Conservation (phyloP, 37 sponge, comb jelly and placozoan genomes). For the Beroe forskalii region DNA sequence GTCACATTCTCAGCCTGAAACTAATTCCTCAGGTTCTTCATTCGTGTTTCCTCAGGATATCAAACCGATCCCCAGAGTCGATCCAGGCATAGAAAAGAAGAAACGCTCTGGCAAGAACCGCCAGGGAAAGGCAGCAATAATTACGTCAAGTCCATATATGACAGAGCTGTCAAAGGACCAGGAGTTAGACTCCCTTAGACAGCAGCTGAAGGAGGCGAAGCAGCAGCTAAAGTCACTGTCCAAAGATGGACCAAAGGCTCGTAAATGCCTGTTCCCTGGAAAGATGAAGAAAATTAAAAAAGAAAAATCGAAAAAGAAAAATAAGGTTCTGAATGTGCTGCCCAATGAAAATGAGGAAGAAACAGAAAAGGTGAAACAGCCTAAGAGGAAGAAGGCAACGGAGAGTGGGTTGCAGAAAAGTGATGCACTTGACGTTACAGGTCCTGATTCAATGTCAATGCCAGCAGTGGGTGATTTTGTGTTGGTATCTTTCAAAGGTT, state of each 20-base stretch:
- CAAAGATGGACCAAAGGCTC: no score
- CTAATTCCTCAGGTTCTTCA: no score
- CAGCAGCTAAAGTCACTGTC: neutral
- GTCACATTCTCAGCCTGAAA: no score
- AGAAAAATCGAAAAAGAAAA: no score
- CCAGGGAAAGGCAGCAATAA: neutral
- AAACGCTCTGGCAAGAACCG: neutral
- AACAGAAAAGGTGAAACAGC: neutral
- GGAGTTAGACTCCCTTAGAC: neutral
- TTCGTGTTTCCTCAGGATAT: no score
- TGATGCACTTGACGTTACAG: no score
- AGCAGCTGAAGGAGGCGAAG: neutral
- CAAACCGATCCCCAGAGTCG: neutral
- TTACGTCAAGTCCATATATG: neutral
- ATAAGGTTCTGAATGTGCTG: no score
- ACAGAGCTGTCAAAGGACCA: neutral
- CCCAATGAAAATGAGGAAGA: neutral
- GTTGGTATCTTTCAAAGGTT: no score
- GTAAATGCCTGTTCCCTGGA: no score
- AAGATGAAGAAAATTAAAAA: no score
- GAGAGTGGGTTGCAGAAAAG: neutral
- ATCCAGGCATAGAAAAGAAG: neutral
- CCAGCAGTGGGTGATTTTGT: no score
- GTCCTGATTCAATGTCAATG: no score
- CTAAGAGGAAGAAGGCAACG: neutral